These are phyloP conservation scores for Tinamus guttatus DNA, from an alignment of 2,113 vertebrate genomes.

Conservation along the genomic window DNA sequence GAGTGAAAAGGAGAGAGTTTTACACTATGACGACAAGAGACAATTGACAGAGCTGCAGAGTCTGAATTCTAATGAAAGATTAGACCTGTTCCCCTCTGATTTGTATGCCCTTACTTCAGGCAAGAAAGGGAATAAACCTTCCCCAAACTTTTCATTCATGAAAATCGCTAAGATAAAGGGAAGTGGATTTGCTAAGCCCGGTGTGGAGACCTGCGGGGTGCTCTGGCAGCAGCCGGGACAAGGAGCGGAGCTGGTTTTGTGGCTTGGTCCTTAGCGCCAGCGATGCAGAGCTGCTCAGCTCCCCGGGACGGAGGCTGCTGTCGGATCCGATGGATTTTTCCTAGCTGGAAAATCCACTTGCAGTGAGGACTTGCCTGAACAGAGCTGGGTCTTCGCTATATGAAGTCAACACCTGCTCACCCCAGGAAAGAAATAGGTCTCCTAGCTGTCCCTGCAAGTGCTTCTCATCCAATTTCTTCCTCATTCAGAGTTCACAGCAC, in stretches of 20 bases:
- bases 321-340: not conserved
- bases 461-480: not conserved
- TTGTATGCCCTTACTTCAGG: constrained; percentile 42
- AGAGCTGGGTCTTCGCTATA: not conserved
- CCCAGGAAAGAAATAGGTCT: not conserved
- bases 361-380: not conserved
- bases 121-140: constrained; percentile 16
- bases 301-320: rapidly evolving
- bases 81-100: constrained; percentile 38
- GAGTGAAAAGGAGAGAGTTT: constrained; percentile 70
- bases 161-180: constrained; percentile 28
- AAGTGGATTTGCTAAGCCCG: constrained; percentile 26
- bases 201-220: not conserved
- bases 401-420: not conserved
- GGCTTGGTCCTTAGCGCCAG: rapidly evolving
- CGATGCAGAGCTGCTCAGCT: not conserved
- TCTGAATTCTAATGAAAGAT: constrained; percentile 48
- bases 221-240: not conserved
- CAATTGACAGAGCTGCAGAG: constrained; percentile 40
- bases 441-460: not conserved
- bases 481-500: not conserved
- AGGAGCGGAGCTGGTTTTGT: not conserved
- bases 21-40: constrained; percentile 36
- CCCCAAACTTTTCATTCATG: constrained; percentile 10
- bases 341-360: not conserved